Conservation (phyloP, 2,113 vertebrate genomes). For the Hemicordylus capensis region DNA sequence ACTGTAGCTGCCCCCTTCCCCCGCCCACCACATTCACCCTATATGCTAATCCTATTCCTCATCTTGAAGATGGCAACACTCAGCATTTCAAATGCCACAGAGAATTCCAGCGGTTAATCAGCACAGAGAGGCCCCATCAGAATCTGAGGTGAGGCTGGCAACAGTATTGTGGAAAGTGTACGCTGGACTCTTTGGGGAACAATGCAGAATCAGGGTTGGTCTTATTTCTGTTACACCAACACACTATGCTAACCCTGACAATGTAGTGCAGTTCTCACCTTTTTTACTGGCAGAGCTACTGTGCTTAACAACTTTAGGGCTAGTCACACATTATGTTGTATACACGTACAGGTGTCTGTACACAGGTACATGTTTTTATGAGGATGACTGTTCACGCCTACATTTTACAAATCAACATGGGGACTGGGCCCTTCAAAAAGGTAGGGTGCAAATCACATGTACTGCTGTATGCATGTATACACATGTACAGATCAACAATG, state of each 20-base stretch:
- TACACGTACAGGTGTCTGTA: too few relatives aligned
- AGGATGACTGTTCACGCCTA: too few relatives aligned
- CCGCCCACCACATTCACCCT: too few relatives aligned
- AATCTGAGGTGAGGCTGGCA: neutral
- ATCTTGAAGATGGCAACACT: neutral
- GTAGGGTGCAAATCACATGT: too few relatives aligned
- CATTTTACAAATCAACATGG: too few relatives aligned
- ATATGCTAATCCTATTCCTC: neutral
- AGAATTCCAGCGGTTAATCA: neutral
- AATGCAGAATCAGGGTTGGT: neutral
- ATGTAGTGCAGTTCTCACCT: neutral
- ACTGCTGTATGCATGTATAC: too few relatives aligned
- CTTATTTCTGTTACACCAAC: neutral
- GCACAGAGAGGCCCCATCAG: neutral
- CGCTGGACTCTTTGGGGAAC: neutral
- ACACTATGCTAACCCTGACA: neutral
- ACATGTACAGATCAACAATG: too few relatives aligned
- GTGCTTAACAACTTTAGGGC: too few relatives aligned
- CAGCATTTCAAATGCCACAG: neutral
- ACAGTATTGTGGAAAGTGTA: neutral
- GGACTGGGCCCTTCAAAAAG: too few relatives aligned
- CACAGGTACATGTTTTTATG: too few relatives aligned
- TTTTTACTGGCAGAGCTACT: neutral
- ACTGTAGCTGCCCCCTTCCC: neutral
- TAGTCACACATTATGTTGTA: too few relatives aligned